Evolutionary conservation across 2,113 vertebrate genomes (phyloP).

Genomic region (Ramphastos sulfuratus): DNA sequence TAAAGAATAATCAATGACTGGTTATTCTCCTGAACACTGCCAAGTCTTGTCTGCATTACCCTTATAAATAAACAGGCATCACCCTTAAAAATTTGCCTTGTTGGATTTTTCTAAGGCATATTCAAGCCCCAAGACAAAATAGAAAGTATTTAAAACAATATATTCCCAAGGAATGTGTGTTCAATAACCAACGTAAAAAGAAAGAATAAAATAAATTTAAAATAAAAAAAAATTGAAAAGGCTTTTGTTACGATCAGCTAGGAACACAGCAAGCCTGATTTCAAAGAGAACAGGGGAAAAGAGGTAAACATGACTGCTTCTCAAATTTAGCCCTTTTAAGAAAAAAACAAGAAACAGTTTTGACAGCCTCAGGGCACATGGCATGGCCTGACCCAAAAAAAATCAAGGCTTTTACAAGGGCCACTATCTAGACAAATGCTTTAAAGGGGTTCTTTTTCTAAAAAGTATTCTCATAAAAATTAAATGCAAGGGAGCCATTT

Average conservation of each 20-base stretch:
- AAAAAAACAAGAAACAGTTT: not conserved
- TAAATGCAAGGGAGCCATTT: not conserved
- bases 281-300: not conserved
- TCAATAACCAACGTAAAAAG: not conserved
- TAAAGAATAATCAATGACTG: slow-evolving; percentile 58
- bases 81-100: not conserved
- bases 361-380: not conserved
- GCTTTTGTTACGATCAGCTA: not conserved
- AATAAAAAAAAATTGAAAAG: not conserved
- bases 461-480: not conserved
- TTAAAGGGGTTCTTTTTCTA: not conserved
- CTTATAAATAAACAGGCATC: not conserved
- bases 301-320: not conserved
- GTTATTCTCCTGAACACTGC: slow-evolving; percentile 34
- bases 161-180: not conserved
- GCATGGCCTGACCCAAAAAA: not conserved
- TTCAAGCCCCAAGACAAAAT: not conserved
- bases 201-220: too few relatives aligned
- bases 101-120: not conserved
- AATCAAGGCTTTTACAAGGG: not conserved
- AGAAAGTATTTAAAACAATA: not conserved
- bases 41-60: not conserved
- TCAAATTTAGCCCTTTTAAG: not conserved
- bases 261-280: not conserved
- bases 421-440: not conserved